Conservation (phyloP, 37 sponge, comb jelly and placozoan genomes). For the Spongia lamella region DNA sequence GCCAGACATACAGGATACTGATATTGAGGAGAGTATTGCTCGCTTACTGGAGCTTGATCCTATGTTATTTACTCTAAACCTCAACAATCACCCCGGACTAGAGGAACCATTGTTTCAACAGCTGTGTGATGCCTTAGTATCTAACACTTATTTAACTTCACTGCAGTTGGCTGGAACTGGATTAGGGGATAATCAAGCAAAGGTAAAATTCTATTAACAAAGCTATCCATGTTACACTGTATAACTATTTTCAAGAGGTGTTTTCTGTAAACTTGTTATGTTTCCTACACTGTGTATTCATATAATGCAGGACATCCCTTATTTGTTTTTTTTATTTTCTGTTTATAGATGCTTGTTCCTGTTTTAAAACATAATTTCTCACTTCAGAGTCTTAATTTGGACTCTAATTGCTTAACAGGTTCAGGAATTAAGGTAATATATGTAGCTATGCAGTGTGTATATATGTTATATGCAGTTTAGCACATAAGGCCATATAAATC, state of each 20-base stretch:
- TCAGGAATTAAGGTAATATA: constrained; percentile 60
- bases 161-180: constrained; percentile 45
- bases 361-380: constrained; percentile 41
- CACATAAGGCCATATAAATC: too few species aligned
- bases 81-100: constrained; percentile 53
- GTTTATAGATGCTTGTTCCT: too few species aligned
- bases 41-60: constrained; percentile 36
- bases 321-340: too few species aligned
- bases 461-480: too few species aligned
- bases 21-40: constrained; percentile 46
- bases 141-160: constrained; percentile 40
- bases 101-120: constrained; percentile 40
- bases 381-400: constrained; percentile 62
- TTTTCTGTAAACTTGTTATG: too few species aligned
- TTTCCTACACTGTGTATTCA: too few species aligned
- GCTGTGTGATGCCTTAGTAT: constrained; percentile 43
- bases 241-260: too few species aligned
- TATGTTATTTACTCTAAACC: constrained; percentile 43
- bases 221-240: too few species aligned
- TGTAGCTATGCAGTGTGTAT: too few species aligned
- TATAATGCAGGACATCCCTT: too few species aligned
- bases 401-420: constrained; percentile 69
- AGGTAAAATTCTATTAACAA: constrained; percentile 13
- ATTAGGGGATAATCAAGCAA: constrained; percentile 49
- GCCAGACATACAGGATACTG: constrained; percentile 19